Percentiles rank a stretch among this genome's conserved stretches.
phyloP scores from a whole-genome alignment of 2,113 vertebrate species.

The Xenopus laevis region DNA sequence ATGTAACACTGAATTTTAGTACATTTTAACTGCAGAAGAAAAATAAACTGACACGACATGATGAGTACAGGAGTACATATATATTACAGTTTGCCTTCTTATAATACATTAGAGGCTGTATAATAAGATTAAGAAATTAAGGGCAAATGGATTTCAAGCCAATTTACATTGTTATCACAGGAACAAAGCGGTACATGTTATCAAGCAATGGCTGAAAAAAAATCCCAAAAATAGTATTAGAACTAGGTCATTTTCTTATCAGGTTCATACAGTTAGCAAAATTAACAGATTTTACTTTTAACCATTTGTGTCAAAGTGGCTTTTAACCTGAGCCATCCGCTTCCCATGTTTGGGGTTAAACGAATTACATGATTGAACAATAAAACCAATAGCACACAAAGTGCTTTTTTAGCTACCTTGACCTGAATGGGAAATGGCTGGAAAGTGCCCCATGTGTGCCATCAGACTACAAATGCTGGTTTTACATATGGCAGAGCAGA shows the following conservation, averaged over 20 bases:
- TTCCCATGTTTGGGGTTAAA: too few relatives aligned
- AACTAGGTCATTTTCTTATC: conserved; percentile 46
- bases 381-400: too few relatives aligned
- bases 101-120: conserved; percentile 85
- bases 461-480: too few relatives aligned
- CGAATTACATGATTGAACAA: too few relatives aligned
- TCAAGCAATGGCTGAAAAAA: conserved; percentile 66
- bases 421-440: too few relatives aligned
- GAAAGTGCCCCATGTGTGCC: too few relatives aligned
- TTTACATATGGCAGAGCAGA: too few relatives aligned
- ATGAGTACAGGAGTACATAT: conserved; percentile 79
- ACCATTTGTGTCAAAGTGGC: background rate
- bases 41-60: conserved; percentile 72
- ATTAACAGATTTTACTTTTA: conserved; percentile 50
- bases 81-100: conserved; percentile 93
- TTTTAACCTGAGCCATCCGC: too few relatives aligned
- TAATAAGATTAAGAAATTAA: conserved; percentile 79
- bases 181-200: conserved; percentile 72
- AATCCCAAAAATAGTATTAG: conserved; percentile 57
- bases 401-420: too few relatives aligned
- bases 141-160: conserved; percentile 73
- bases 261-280: background rate
- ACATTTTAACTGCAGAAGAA: conserved; percentile 81
- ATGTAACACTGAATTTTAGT: conserved; percentile 88
- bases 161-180: conserved; percentile 65